phyloP scores from a whole-genome alignment of 1,140 invertebrate genomes.

The Copidosoma floridanum region DNA sequence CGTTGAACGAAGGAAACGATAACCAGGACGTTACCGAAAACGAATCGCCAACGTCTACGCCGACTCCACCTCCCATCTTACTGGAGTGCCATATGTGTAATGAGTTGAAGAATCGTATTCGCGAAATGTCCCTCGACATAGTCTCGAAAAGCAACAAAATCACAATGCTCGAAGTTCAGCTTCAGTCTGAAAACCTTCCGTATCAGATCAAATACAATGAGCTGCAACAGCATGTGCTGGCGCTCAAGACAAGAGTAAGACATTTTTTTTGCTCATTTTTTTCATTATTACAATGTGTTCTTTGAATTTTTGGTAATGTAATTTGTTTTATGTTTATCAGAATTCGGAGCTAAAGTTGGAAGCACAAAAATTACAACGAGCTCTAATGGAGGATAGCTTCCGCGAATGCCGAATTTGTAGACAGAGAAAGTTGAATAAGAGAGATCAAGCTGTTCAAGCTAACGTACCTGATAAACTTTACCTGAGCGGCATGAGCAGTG shows the following conservation, averaged over 20 bases:
- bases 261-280: background rate
- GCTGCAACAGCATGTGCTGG: conserved; percentile 33
- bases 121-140: conserved; percentile 40
- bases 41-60: conserved; percentile 11
- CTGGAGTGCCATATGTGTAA: conserved; percentile 20
- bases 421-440: conserved; percentile 32
- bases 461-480: conserved; percentile 26
- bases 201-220: conserved; percentile 43
- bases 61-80: background rate
- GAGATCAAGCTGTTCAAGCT: conserved; percentile 38
- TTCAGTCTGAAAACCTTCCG: conserved; percentile 42
- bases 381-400: conserved; percentile 24
- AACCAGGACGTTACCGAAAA: conserved; percentile 4
- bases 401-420: conserved; percentile 42
- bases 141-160: conserved; percentile 44
- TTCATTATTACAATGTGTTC: conserved; percentile 9
- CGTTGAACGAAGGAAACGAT: conserved; percentile 31
- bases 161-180: conserved; percentile 42
- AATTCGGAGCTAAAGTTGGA: conserved; percentile 34
- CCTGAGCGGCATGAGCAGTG: conserved; percentile 36
- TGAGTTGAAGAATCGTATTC: conserved; percentile 36
- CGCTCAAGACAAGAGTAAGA: conserved; percentile 37
- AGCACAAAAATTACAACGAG: conserved; percentile 28
- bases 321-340: conserved; percentile 26
- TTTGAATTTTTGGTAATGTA: background rate